phyloP scores from a whole-genome alignment of 2,797 vertebrate species.

The Scyliorhinus canicula region DNA sequence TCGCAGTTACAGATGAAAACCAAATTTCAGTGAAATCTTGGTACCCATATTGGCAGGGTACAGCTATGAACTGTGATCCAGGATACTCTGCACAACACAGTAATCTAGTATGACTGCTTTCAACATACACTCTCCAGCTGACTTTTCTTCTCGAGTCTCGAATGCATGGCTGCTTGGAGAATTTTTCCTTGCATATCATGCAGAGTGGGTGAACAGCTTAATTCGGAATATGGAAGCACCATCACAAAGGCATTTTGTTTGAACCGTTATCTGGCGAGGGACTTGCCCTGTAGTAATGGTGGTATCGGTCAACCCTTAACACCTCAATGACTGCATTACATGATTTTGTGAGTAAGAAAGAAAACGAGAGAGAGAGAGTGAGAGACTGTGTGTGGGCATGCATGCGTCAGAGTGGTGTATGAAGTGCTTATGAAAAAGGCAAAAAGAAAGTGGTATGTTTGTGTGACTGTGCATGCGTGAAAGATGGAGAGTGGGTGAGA shows the following conservation, averaged over 20 bases:
- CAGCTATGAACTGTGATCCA: background rate
- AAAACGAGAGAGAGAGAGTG: background rate
- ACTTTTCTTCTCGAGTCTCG: background rate
- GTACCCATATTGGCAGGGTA: background rate
- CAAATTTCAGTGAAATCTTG: background rate
- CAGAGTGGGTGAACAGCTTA: background rate
- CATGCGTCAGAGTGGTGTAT: background rate
- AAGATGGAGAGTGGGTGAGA: no score
- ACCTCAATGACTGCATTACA: background rate
- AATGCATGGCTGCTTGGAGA: background rate
- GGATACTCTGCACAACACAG: background rate
- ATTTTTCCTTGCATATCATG: background rate
- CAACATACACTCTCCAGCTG: background rate
- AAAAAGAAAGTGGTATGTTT: background rate
- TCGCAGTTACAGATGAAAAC: background rate
- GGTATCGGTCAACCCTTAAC: conserved; percentile 32
- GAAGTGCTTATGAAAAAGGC: background rate
- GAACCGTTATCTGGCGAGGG: conserved; percentile 7
- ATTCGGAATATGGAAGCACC: background rate
- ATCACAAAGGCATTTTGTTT: conserved; percentile 13
- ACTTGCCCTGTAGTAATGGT: conserved; percentile 25
- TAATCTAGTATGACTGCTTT: background rate
- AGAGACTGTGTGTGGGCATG: background rate
- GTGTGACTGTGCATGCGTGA: background rate
- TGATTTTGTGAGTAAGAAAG: background rate